Conservation (phyloP, 2,797 vertebrate genomes). For the Xyrichtys novacula region DNA sequence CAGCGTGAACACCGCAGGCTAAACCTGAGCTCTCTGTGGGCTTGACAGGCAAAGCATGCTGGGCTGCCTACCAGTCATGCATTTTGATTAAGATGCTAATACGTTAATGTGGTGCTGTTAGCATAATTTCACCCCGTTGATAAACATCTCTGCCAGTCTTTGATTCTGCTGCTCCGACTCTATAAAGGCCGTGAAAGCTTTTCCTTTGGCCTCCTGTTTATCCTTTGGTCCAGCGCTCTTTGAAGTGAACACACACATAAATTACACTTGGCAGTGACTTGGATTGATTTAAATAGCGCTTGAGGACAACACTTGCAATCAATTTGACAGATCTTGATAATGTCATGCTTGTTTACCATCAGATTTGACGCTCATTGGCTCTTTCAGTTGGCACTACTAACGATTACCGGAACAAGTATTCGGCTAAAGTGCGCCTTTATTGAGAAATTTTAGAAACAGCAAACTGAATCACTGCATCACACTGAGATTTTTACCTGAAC, state of each 20-base stretch:
- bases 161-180: constrained; percentile 69
- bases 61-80: constrained; percentile 48
- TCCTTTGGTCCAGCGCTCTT: constrained; percentile 67
- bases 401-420: neutral
- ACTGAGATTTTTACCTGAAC: constrained; percentile 84
- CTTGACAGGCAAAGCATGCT: constrained; percentile 58
- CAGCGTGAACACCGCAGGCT: neutral
- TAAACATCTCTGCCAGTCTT: constrained; percentile 68
- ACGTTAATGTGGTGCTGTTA: constrained; percentile 82
- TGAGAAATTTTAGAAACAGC: neutral
- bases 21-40: constrained; percentile 23
- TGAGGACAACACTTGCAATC: constrained; percentile 72
- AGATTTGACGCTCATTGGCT: constrained; percentile 49
- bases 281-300: constrained; percentile 74
- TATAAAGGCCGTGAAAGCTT: constrained; percentile 56
- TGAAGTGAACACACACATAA: constrained; percentile 73
- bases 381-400: constrained; percentile 32
- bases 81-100: constrained; percentile 82
- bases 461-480: neutral
- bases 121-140: constrained; percentile 81
- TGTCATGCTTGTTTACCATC: constrained; percentile 73
- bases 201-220: constrained; percentile 56
- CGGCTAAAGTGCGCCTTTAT: neutral
- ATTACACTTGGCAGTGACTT: constrained; percentile 71
- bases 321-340: constrained; percentile 69